phyloP scores from a whole-genome alignment of 2,113 vertebrate genomes.

The Xiphophorus maculatus region DNA sequence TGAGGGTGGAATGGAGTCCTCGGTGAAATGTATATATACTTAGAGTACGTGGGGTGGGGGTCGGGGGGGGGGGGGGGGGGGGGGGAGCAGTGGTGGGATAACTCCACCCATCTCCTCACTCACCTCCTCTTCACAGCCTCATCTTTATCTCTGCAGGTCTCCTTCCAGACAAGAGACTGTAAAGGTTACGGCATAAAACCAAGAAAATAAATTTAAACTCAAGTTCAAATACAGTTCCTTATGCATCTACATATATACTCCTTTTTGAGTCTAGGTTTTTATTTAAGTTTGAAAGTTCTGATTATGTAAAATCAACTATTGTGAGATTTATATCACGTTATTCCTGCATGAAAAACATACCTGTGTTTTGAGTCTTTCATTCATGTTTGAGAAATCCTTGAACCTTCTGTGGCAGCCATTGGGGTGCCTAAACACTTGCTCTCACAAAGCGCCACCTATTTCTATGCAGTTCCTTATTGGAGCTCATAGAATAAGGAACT shows the following conservation, averaged over 20 bases:
- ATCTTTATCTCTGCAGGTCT: slow-evolving; percentile 5
- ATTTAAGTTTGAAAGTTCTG: not conserved
- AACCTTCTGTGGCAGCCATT: too few species aligned
- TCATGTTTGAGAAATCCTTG: too few species aligned
- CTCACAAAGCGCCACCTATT: too few species aligned
- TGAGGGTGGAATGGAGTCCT: slow-evolving; percentile 3
- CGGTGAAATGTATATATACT: slow-evolving; percentile 69
- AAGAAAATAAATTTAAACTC: too few species aligned
- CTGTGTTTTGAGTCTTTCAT: too few species aligned
- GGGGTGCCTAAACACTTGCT: too few species aligned
- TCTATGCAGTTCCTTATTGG: too few species aligned
- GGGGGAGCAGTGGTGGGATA: not conserved
- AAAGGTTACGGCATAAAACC: not conserved
- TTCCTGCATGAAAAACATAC: too few species aligned
- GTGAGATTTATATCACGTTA: too few species aligned
- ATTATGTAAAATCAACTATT: too few species aligned
- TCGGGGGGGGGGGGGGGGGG: not conserved
- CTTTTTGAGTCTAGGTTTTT: not conserved
- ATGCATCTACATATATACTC: not conserved
- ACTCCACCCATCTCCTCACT: slow-evolving; percentile 65
- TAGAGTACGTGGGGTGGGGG: not conserved
- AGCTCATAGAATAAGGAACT: too few species aligned
- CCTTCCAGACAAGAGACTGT: not conserved
- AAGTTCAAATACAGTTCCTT: too few species aligned
- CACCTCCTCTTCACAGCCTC: not conserved